Evolutionary conservation across 2,888 invertebrate species (phyloP), one percentile per base, ranked within the genome.

Genomic region (Mesodorylaimus sp.): DNA sequence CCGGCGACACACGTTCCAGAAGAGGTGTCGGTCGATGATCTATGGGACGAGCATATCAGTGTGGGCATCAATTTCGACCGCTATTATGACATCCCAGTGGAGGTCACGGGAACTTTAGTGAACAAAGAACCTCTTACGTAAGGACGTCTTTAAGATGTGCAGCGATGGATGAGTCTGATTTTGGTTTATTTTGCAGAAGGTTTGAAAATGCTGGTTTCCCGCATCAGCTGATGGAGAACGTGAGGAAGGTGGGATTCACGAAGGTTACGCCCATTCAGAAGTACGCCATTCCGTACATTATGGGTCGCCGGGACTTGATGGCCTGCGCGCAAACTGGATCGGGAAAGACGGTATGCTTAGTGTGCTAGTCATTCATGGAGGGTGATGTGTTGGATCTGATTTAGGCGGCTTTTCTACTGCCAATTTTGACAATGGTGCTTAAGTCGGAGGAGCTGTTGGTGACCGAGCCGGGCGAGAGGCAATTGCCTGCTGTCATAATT

Each of bases 261-360:
- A 79, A 77, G 55, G 91, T 91, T 0, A 95, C 95, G 0, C 95
- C 95, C 0, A 83, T 97, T 23, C 95, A 97, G 66, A 88, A 88
- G 63, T 74, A 83, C 57, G 79, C 88, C 0, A 77, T 93, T 47
- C 91, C 93, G 0, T 79, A 84, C 27, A 77, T 93, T 27, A 70
- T 79, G 67, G 70, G 64, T 0, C 81, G 81, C 0, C 72, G 87
- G 27, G 95, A 97, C 73, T 68, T 97, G 26, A 93, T 95, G 87
- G 89, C 83, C 0, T 93, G 93, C 64, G 93, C 95, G 0, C 93
- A 95, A 68, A 97, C 95, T 5, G 95, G 95, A 0, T 91, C 91
- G 0, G 97, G 95, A 16, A 95, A 95, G 73, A 93, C 93, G 1
- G 81, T 80, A 70, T 71, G 70, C n/a, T n/a, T n/a, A n/a, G n/a